phyloP scores from a whole-genome alignment of 1,140 invertebrate species.

The Drosophila micromelanica region DNA sequence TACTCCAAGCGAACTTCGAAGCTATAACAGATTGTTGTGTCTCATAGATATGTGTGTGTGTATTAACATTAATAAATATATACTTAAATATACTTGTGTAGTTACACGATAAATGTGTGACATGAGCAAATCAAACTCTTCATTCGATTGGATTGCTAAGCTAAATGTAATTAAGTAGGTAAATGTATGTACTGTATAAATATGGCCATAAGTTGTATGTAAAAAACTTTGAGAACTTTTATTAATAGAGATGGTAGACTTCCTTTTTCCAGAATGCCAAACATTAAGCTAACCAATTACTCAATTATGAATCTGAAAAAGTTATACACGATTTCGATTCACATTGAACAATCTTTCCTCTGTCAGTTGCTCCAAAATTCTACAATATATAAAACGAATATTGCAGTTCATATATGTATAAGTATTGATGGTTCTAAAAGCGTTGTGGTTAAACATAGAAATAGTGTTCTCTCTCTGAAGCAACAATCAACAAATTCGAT shows the following conservation, averaged over 20 bases:
- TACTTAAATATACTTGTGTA: conserved; percentile 8
- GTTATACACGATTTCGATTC: conserved; percentile 6
- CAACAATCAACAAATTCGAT: conserved; percentile 30
- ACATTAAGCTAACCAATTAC: neutral
- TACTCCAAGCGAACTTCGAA: conserved; percentile 16
- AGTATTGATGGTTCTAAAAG: conserved; percentile 50
- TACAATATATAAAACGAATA: neutral
- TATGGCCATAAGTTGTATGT: conserved; percentile 13
- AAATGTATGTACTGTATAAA: conserved; percentile 3
- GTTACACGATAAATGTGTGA: conserved; percentile 1
- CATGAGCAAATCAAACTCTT: conserved; percentile 14
- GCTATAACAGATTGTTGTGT: conserved; percentile 15
- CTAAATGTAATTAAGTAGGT: conserved; percentile 11
- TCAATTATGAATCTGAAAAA: neutral
- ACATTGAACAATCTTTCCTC: neutral
- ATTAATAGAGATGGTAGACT: conserved; percentile 50
- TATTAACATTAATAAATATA: conserved; percentile 32
- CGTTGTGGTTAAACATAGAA: conserved; percentile 64
- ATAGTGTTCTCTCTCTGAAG: conserved; percentile 42
- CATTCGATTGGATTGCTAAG: conserved; percentile 5
- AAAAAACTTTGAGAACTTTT: conserved; percentile 21
- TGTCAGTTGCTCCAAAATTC: conserved; percentile 2
- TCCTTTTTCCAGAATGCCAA: conserved; percentile 1
- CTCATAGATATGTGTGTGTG: conserved; percentile 30
- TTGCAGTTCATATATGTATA: conserved; percentile 40